These are phyloP conservation scores for Neogale vison DNA, from an alignment of 2,113 vertebrate species.

Conservation along the genomic window DNA sequence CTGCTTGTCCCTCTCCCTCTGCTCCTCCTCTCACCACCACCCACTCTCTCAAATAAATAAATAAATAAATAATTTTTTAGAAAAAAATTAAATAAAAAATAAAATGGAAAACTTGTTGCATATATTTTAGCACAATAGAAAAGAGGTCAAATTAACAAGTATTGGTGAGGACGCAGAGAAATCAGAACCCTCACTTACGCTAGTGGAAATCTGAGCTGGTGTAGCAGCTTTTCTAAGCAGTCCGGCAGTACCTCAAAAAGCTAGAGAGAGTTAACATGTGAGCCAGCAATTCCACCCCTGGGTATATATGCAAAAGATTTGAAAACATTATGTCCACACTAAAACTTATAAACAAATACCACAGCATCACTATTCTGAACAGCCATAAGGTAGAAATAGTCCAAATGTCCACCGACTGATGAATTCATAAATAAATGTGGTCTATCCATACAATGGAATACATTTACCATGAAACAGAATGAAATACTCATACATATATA, in stretches of 20 bases:
- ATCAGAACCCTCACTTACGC: too few species aligned
- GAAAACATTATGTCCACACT: background rate
- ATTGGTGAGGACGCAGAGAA: background rate
- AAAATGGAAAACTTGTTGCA: background rate
- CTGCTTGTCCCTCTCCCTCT: background rate
- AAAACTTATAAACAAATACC: background rate
- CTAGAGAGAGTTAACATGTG: too few species aligned
- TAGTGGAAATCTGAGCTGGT: too few species aligned
- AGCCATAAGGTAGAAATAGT: background rate
- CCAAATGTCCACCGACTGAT: background rate
- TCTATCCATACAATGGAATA: background rate
- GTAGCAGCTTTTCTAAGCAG: too few species aligned
- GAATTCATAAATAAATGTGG: background rate
- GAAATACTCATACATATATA: background rate
- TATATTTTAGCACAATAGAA: background rate
- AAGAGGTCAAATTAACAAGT: background rate
- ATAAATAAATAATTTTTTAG: background rate
- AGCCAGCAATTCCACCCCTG: too few species aligned
- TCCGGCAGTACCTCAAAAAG: too few species aligned
- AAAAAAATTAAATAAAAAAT: too few species aligned
- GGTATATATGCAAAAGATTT: too few species aligned
- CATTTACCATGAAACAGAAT: background rate
- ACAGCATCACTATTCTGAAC: background rate
- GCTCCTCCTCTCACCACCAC: background rate
- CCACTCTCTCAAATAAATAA: background rate